Base-by-base conservation (phyloP, 2,797 vertebrate genomes). In the Hyperoplus immaculatus region DNA sequence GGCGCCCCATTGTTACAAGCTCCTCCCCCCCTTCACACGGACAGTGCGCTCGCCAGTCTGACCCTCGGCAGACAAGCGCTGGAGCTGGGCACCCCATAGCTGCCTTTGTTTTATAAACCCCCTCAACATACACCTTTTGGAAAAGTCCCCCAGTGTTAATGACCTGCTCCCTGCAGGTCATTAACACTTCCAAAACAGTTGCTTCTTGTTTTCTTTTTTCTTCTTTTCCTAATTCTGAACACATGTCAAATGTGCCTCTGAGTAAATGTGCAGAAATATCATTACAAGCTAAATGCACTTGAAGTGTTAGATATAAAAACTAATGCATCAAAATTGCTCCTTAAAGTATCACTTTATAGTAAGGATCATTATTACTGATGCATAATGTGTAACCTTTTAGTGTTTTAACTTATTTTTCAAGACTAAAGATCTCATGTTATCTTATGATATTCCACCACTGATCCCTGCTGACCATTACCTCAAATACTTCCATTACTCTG, bases 21-120 rank as follows among this genome's bases (percentile, higher is more conserved):
- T 89, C 94, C 94, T 89, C 93, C 93, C 88, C 29, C 89, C 88
- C 50, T 47, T 3, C 45, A 38, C 65, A 71, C 69, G 63, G 78
- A 59, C 69, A 75, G 65, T 67, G 42, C 62, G 87, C 82, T 85
- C 83, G 72, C 57, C 81, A 61, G 63, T 53, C 59, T 73, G 75
- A 85, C 87, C 84, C 78, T 78, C 73, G n/a, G 53, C 42, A 55
- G 75, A 58, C 50, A 38, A n/a, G 54, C 3, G 63, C 53, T 55
- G 38, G 15, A 21, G 39, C 38, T 51, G 63, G 6, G 21, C 9
- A 10, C 8, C 49, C 38, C 15, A 38, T 45, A 46, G 46, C 10
- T 63, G 13, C 5, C 15, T 49, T 29, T 1, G 4, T 72, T 60
- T 58, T 43, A 50, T 3, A 6, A 39, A 46, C 6, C 5, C 14